phyloP scores from a whole-genome alignment of 2,888 invertebrate genomes.

The Cephonodes hylas region DNA sequence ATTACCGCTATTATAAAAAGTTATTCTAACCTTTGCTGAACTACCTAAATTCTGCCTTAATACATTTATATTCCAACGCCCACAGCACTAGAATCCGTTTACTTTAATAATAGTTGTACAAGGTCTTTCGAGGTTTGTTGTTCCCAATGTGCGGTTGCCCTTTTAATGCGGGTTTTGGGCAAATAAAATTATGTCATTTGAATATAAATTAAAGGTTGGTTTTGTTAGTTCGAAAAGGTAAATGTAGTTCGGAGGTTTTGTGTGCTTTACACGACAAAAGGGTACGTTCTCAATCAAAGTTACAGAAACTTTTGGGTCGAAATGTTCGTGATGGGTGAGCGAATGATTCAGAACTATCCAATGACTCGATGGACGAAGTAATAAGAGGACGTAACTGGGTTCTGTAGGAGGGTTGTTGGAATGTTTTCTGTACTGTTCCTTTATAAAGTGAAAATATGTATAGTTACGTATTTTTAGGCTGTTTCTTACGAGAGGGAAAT shows the following conservation, averaged over 20 bases:
- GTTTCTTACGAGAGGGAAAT: background rate
- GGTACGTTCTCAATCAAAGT: slow-evolving; percentile 38
- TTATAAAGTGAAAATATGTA: background rate
- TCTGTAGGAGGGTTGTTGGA: background rate
- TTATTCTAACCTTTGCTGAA: background rate
- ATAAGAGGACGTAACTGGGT: background rate
- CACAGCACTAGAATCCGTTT: slow-evolving; percentile 17
- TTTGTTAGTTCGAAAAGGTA: slow-evolving; percentile 25
- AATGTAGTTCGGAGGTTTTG: slow-evolving; percentile 25
- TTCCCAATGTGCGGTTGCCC: slow-evolving; percentile 20
- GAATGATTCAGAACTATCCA: slow-evolving; percentile 25
- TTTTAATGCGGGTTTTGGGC: slow-evolving; percentile 20
- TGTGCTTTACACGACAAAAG: slow-evolving; percentile 24
- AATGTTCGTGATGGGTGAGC: slow-evolving; percentile 25
- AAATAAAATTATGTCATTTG: slow-evolving; percentile 38
- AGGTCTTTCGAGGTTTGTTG: slow-evolving; percentile 19
- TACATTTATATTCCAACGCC: slow-evolving; percentile 16
- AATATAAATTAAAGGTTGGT: slow-evolving; percentile 33
- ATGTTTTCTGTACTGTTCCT: background rate
- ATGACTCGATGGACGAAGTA: slow-evolving; percentile 6
- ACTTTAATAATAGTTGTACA: slow-evolving; percentile 23
- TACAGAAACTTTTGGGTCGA: slow-evolving; percentile 44
- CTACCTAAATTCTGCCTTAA: background rate
- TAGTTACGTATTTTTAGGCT: background rate
- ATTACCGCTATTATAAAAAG: background rate